A percentile compares a stretch with the other conserved stretches of the same genome.
Evolutionary conservation across 2,797 vertebrate genomes (phyloP).

Genomic region (Poecilia picta): DNA sequence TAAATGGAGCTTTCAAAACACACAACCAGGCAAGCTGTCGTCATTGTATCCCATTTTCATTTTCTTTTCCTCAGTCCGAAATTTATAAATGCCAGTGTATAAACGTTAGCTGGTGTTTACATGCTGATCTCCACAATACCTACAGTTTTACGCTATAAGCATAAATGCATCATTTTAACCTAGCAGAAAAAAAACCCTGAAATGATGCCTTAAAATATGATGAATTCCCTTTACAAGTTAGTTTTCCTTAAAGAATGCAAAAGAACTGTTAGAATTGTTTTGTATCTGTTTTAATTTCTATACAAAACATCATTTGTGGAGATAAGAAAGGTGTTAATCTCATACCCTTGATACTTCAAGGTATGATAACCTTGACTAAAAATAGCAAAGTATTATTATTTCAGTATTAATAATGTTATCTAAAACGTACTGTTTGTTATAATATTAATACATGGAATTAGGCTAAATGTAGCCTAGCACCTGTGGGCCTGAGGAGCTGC

Average conservation of each 20-base stretch:
- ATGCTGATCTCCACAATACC: slow-evolving; percentile 18
- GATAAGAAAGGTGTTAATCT: not conserved
- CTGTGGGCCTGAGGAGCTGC: not conserved
- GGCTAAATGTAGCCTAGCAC: not conserved
- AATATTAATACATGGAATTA: not conserved
- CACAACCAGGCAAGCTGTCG: not conserved
- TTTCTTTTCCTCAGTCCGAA: not conserved
- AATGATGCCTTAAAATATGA: slow-evolving; percentile 12
- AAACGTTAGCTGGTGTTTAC: slow-evolving; percentile 5
- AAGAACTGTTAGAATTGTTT: slow-evolving; percentile 27
- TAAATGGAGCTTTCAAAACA: not conserved
- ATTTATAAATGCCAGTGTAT: slow-evolving; percentile 9
- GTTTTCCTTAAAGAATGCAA: slow-evolving; percentile 9
- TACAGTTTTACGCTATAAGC: slow-evolving; percentile 22
- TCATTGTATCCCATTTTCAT: not conserved
- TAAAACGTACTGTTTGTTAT: not conserved
- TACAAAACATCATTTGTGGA: slow-evolving; percentile 11
- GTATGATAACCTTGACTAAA: not conserved
- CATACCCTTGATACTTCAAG: not conserved
- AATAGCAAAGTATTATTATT: not conserved
- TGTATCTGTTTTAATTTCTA: slow-evolving; percentile 11
- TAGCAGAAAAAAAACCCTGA: slow-evolving; percentile 25
- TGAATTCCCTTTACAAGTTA: not conserved
- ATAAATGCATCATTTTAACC: slow-evolving; percentile 35
- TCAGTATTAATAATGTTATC: not conserved